Conservation (phyloP, 2,888 invertebrate species). For the Cephus nigrinus region DNA sequence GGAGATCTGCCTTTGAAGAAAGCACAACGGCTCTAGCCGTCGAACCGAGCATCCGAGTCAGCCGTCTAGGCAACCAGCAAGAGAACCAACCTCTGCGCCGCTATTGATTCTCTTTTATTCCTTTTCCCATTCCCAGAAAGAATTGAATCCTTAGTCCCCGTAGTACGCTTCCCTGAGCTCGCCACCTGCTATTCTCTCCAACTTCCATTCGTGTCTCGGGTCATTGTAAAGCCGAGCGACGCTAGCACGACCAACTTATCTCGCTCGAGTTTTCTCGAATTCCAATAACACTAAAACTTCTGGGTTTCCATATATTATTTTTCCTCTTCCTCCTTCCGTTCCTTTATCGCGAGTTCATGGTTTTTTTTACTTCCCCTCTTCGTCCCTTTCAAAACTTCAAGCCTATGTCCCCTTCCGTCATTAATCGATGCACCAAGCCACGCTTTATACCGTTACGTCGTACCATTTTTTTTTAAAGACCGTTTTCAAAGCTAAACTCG, state of each 20-base stretch:
- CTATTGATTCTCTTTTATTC: conserved; percentile 55
- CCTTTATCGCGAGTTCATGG: conserved; percentile 17
- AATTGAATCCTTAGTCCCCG: conserved; percentile 59
- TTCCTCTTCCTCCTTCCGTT: conserved; percentile 15
- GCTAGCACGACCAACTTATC: neutral
- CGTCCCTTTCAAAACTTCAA: conserved; percentile 6
- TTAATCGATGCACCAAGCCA: neutral
- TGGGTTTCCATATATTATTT: conserved; percentile 15
- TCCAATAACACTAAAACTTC: neutral
- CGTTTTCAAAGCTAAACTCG: neutral
- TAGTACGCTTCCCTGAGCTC: conserved; percentile 40
- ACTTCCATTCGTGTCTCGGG: neutral
- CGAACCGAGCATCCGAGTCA: conserved; percentile 15
- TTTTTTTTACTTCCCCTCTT: neutral
- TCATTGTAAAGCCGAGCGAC: neutral
- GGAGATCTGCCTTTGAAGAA: conserved; percentile 56
- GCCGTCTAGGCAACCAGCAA: conserved; percentile 25
- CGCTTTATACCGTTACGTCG: neutral
- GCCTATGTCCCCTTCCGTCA: neutral
- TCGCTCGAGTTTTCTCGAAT: neutral
- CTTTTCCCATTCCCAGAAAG: conserved; percentile 45
- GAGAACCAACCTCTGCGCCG: conserved; percentile 21
- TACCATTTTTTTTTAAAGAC: neutral
- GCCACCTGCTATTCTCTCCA: conserved; percentile 30
- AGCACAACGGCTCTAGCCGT: conserved; percentile 51